Evolutionary conservation across 2,888 invertebrate species (phyloP), one percentile per base, ranked within the genome.

Genomic region (Rhynchonema sp.): DNA sequence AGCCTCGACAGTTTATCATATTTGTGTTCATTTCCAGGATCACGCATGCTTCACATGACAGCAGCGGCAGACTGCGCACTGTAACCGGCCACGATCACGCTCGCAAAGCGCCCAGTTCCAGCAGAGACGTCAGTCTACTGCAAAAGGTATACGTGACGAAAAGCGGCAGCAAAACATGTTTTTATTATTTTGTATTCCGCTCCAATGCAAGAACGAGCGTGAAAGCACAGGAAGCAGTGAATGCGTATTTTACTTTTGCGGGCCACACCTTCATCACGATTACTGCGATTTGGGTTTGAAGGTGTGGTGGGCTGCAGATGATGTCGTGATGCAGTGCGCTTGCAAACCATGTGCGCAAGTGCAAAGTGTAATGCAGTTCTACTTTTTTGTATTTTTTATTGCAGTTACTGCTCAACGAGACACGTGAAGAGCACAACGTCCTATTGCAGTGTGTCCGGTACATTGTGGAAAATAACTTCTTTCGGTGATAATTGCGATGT

Each of bases 361-460:
- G n/a, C n/a, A n/a, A n/a, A n/a, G n/a, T n/a, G n/a, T n/a, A n/a
- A n/a, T n/a, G n/a, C n/a, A n/a, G n/a, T n/a, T n/a, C n/a, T n/a
- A n/a, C n/a, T n/a, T n/a, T n/a, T n/a, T n/a, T n/a, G n/a, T n/a
- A n/a, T n/a, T 64, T 64, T 59, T 62, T 63, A 61, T 74, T 75
- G 30, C 70, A 79, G 78, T 74, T 91, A 29, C 76, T 91, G 60
- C 81, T 81, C 57, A 79, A 80, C 61, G 86, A 89, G 72, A 86
- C 91, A 65, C 79, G 82, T 63, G 84, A 85, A 66, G 91, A 91
- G 75, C 79, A 90, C 59, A 91, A 90, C 75, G 78, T 85, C 56
- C 79, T 91, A 57, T 78, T 88, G 30, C 90, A 91, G 73, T 90
- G 89, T 76, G 81, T 90, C 46, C 82, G 85, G 65, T 82, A 82